Evolutionary conservation across 2,113 vertebrate genomes (phyloP), one percentile per base, ranked within the genome.

Genomic region (Xiphophorus couchianus): DNA sequence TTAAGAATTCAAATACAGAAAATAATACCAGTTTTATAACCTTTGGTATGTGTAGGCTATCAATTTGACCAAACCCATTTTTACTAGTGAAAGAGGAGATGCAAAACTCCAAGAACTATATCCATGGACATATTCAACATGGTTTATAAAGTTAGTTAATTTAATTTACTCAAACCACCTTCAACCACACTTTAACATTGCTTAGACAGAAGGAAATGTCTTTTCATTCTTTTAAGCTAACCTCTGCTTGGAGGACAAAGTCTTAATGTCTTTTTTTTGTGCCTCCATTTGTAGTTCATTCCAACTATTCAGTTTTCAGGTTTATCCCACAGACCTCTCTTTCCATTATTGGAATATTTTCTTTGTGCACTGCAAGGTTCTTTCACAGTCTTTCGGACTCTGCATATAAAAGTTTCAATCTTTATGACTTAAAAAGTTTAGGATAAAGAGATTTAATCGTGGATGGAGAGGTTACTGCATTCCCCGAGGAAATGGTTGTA

Each of bases 401-500:
- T 42, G 25, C 35, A 11, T 74, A 61, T 11, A 8, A 62, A 12
- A 75, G 73, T 85, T 63, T n/a, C 14, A 66, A 31, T 82, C 9
- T 27, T 92, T 78, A 94, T 44, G 93, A 91, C 76, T 94, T 92
- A 29, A 90, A 84, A 10, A 86, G 73, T 29, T 92, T 93, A 0
- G 93, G 90, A 35, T 93, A 93, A 71, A 95, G 84, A 42, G 91
- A 86, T 80, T 93, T 92, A n/a, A 94, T 77, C 1, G 94, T 89
- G 3, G 92, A 92, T 1, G 94, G 92, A 0, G 89, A 90, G 1
- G 88, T 91, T 76, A 88, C 62, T 19, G 71, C 71, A 63, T 95
- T 95, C 33, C 94, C 94, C 0, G 94, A 93, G 2, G 95, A 96
- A 60, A 94, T 82, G 9, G 94, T 96, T 0, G 92, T 95, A 71